A percentile compares a stretch with the other conserved stretches of the same genome.
Conservation (phyloP, 1,140 invertebrate species). For the Triops cancriformis region DNA sequence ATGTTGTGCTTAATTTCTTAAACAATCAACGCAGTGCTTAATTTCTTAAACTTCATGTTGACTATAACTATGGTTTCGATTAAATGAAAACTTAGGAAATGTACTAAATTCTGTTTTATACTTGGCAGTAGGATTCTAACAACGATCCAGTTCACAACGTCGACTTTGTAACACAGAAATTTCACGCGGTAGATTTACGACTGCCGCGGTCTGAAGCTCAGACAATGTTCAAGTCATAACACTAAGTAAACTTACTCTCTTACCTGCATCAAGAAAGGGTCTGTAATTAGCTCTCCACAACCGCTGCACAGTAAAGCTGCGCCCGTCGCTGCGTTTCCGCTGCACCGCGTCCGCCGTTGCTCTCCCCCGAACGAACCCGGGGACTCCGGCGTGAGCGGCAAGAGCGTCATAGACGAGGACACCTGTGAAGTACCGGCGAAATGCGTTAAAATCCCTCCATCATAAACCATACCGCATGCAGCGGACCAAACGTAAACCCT, state of each 20-base stretch:
- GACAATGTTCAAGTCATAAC: background rate
- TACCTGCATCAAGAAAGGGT: constrained; percentile 13
- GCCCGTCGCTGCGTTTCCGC: background rate
- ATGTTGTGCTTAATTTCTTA: too few species aligned
- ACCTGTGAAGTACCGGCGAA: background rate
- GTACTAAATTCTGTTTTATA: too few species aligned
- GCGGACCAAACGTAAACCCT: background rate
- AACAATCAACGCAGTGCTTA: too few species aligned
- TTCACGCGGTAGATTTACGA: background rate
- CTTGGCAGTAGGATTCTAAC: too few species aligned
- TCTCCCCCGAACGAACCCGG: background rate
- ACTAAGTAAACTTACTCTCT: background rate
- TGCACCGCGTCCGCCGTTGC: background rate
- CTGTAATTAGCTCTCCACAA: constrained; percentile 10
- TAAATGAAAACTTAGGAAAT: too few species aligned
- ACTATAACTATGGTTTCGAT: too few species aligned
- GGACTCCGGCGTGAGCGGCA: constrained; percentile 1
- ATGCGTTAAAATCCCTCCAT: background rate
- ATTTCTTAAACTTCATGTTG: too few species aligned
- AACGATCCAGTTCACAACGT: too few species aligned
- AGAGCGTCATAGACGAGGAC: background rate
- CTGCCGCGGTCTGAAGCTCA: background rate
- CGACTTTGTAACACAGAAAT: background rate
- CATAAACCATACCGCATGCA: constrained; percentile 1
- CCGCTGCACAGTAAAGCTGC: background rate